phyloP scores from a whole-genome alignment of 1,140 invertebrate species.

The Zaprionus camerounensis region DNA sequence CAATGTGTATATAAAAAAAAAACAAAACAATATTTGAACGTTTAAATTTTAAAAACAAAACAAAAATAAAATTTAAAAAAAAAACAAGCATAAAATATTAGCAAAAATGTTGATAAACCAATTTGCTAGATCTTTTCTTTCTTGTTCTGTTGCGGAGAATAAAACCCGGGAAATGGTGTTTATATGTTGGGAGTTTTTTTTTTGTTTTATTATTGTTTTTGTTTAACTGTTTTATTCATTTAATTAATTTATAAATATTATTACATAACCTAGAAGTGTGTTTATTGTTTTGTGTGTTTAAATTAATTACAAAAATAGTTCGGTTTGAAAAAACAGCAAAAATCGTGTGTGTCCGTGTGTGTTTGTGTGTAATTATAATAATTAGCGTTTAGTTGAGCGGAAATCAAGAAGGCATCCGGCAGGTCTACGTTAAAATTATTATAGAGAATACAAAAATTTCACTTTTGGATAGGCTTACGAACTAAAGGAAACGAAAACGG shows the following conservation, averaged over 20 bases:
- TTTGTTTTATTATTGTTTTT: conserved; percentile 51
- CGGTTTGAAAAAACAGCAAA: conserved; percentile 72
- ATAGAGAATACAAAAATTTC: conserved; percentile 39
- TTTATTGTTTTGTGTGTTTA: conserved; percentile 51
- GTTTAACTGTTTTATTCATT: conserved; percentile 76
- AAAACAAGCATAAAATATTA: conserved; percentile 36
- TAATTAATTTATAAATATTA: conserved; percentile 83
- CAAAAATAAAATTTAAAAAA: conserved; percentile 59
- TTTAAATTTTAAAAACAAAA: conserved; percentile 74
- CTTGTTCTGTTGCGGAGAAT: neutral
- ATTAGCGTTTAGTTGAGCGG: conserved; percentile 73
- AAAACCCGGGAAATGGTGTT: conserved; percentile 45
- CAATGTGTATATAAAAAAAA: conserved; percentile 61
- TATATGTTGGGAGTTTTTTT: conserved; percentile 48
- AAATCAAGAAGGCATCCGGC: conserved; percentile 50
- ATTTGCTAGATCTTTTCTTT: conserved; percentile 46
- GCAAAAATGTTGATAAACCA: conserved; percentile 52
- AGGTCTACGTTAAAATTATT: conserved; percentile 36
- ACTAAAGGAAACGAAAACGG: conserved; percentile 47
- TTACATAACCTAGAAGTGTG: conserved; percentile 77
- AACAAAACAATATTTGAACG: conserved; percentile 64
- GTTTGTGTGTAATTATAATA: conserved; percentile 42
- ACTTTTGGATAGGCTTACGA: conserved; percentile 33
- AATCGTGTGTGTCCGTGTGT: conserved; percentile 19
- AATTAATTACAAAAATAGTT: conserved; percentile 83